Evolutionary conservation across 1,140 invertebrate genomes (phyloP).

Genomic region (Drosophila tani): DNA sequence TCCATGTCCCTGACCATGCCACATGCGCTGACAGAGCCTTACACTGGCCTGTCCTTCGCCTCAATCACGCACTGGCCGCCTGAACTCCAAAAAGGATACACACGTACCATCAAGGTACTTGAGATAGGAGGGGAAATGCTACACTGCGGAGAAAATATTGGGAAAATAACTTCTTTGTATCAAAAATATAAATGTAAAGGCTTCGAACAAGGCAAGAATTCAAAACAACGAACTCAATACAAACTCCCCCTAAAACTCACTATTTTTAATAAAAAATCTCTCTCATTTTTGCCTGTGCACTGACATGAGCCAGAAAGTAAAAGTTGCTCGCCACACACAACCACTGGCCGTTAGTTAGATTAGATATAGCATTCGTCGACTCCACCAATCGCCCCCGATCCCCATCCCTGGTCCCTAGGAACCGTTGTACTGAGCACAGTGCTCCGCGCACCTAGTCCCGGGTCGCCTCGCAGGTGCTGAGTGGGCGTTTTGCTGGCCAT

Average conservation of each 20-base stretch:
- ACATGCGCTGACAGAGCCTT: slow-evolving; percentile 55
- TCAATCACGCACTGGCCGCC: slow-evolving; percentile 73
- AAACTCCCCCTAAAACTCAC: not conserved
- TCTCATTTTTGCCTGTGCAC: slow-evolving; percentile 8
- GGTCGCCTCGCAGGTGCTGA: slow-evolving; percentile 16
- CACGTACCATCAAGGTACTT: slow-evolving; percentile 3
- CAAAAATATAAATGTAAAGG: not conserved
- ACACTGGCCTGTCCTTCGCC: slow-evolving; percentile 58
- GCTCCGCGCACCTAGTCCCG: not conserved
- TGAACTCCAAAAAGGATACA: slow-evolving; percentile 60
- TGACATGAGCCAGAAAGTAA: slow-evolving; percentile 35
- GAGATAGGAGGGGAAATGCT: slow-evolving; percentile 17
- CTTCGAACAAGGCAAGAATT: too few species aligned
- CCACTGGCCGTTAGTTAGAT: slow-evolving; percentile 23
- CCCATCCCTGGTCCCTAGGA: not conserved
- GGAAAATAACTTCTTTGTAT: not conserved
- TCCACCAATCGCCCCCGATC: not conserved
- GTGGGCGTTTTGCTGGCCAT: slow-evolving; percentile 36
- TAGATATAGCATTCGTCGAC: slow-evolving; percentile 13
- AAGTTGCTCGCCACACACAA: slow-evolving; percentile 18
- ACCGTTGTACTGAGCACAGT: not conserved
- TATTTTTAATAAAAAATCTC: not conserved
- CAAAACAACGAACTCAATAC: not conserved
- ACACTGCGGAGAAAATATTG: slow-evolving; percentile 29
- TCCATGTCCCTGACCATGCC: slow-evolving; percentile 51